Evolutionary conservation across 2,888 invertebrate genomes (phyloP).

Genomic region (Cacoxenus indagator): DNA sequence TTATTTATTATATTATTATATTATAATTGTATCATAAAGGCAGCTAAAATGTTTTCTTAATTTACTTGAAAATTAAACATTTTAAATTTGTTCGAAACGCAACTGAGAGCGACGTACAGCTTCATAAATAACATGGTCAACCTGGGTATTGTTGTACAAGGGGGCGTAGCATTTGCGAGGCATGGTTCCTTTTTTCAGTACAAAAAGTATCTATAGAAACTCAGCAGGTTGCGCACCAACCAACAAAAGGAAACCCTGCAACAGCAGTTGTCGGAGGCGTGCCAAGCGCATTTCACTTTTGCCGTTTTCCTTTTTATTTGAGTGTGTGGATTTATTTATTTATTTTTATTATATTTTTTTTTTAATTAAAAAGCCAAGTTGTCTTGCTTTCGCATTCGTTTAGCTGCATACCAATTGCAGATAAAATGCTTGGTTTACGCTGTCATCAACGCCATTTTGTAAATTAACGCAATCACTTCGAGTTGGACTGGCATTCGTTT

Average conservation of each 20-base stretch:
- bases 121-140: slow-evolving; percentile 60
- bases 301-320: slow-evolving; percentile 21
- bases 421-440: slow-evolving; percentile 27
- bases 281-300: slow-evolving; percentile 37
- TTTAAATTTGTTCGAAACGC: not conserved
- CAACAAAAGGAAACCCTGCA: slow-evolving; percentile 58
- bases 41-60: no score
- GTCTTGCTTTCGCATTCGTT: not conserved
- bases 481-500: not conserved
- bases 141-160: slow-evolving; percentile 32
- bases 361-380: slow-evolving; percentile 56
- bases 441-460: slow-evolving; percentile 63
- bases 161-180: not conserved
- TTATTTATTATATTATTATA: no score
- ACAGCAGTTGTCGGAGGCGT: slow-evolving; percentile 22
- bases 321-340: slow-evolving; percentile 16
- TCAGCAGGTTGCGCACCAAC: slow-evolving; percentile 31
- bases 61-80: not conserved
- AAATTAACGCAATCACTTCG: slow-evolving; percentile 61
- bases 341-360: slow-evolving; percentile 38
- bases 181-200: slow-evolving; percentile 5
- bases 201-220: slow-evolving; percentile 37
- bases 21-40: no score
- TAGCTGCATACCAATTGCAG: not conserved
- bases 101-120: slow-evolving; percentile 36